Evolutionary conservation across 1,140 invertebrate species (phyloP).

Genomic region (Drosophila ercepeae): DNA sequence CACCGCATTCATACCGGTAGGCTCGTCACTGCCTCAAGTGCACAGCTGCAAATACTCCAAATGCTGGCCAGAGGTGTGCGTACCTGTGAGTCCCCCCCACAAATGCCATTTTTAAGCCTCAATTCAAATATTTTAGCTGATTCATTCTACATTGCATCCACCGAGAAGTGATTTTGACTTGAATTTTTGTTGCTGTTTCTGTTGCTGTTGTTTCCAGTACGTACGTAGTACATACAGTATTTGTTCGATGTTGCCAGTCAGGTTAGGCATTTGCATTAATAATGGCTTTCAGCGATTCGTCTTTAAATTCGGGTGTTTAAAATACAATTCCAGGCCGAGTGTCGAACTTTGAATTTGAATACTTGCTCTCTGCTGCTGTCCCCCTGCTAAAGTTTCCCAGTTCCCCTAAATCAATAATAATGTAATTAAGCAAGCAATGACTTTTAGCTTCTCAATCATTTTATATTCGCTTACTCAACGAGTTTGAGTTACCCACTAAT

Average conservation of each 20-base stretch:
- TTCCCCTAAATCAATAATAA: slow-evolving; percentile 26
- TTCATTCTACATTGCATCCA: slow-evolving; percentile 36
- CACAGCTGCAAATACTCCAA: slow-evolving; percentile 61
- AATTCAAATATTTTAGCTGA: slow-evolving; percentile 43
- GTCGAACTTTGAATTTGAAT: slow-evolving; percentile 14
- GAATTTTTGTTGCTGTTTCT: not conserved
- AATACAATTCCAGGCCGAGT: slow-evolving; percentile 26
- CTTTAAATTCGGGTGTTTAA: slow-evolving; percentile 34
- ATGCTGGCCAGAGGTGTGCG: slow-evolving; percentile 33
- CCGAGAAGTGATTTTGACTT: slow-evolving; percentile 3
- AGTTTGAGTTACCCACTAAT: not conserved
- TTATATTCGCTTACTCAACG: slow-evolving; percentile 16
- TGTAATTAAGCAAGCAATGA: slow-evolving; percentile 49
- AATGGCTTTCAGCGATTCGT: slow-evolving; percentile 20
- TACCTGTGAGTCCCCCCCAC: slow-evolving; percentile 19
- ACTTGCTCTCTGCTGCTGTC: not conserved
- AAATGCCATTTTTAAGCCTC: slow-evolving; percentile 43
- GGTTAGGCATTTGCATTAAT: slow-evolving; percentile 18
- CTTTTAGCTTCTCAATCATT: slow-evolving; percentile 28
- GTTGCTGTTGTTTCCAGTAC: not conserved
- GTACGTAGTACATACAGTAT: not conserved
- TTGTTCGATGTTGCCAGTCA: slow-evolving; percentile 6
- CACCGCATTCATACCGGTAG: slow-evolving; percentile 21
- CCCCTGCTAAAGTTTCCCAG: slow-evolving; percentile 11
- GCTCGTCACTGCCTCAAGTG: slow-evolving; percentile 54